Base-by-base conservation (phyloP, 2,797 vertebrate genomes). In the Periophthalmus magnuspinnatus region DNA sequence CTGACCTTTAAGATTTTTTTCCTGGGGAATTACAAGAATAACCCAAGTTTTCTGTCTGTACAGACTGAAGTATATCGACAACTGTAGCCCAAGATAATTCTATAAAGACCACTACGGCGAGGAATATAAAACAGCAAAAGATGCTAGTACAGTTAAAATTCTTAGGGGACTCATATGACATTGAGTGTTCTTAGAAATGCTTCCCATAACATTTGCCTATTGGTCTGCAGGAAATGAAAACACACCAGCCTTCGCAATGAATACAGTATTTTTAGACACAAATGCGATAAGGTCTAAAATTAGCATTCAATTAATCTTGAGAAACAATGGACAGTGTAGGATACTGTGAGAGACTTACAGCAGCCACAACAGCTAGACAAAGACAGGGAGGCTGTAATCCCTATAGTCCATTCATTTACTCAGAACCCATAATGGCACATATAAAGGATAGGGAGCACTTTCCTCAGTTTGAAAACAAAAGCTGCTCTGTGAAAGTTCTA, bases 271-370 rank as follows among this genome's bases (percentile, higher is more conserved):
- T 88, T 84, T 86, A 82, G 79, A 72, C 72, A 33, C 68, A 67
- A 82, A 77, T n/a, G 69, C 71, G 86, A 89, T 83, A 85, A 84
- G 77, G 71, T 80, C 85, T 86, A 87, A 87, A 91, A 83, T 84
- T 91, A 88, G 89, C 88, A 86, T 83, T 89, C 70, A 90, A 88
- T 91, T 89, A 86, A 89, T 88, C 80, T 86, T 65, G 54, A 83
- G 84, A 72, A 90, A 88, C 86, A 90, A 90, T 90, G 75, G 69
- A 65, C 56, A 76, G 73, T 84, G 80, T 85, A 72, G 86, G 85
- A 88, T 88, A 88, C 80, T 45, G 75, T 83, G 70, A 78, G 70
- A 83, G 62, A 76, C 78, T 74, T 63, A 84, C 58, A 77, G 75
- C 68, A 78, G 66, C 78, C 66, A 70, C 84, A 68, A 76, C 41